Conservation (phyloP, 1,140 invertebrate species). For the Triops cancriformis region DNA sequence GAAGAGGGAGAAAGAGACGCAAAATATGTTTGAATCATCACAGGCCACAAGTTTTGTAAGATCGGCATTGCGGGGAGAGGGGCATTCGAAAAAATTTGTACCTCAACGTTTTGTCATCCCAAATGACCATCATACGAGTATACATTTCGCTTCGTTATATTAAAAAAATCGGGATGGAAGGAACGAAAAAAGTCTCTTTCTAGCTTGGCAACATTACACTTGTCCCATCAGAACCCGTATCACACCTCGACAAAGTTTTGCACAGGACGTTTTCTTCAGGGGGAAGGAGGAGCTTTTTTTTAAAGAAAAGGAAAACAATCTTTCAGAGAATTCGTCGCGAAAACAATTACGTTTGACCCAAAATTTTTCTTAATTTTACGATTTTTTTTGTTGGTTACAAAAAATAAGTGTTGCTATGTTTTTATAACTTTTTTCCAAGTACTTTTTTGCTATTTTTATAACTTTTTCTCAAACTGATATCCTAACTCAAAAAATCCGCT, state of each 20-base stretch:
- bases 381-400: neutral
- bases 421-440: neutral
- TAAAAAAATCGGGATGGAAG: neutral
- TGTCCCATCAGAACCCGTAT: constrained; percentile 4
- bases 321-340: no score
- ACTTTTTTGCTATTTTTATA: neutral
- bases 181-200: neutral
- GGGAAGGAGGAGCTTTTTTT: neutral
- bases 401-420: neutral
- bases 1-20: neutral
- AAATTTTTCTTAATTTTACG: neutral
- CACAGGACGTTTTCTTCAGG: neutral
- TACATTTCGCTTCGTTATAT: neutral
- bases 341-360: neutral
- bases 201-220: neutral
- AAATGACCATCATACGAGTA: neutral
- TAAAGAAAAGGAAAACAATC: no score
- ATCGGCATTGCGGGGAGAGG: neutral
- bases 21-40: neutral
- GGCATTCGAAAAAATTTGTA: constrained; percentile 8
- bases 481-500: neutral
- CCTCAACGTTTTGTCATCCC: neutral
- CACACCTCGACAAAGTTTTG: neutral
- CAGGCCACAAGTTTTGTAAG: constrained; percentile 13
- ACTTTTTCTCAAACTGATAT: no score